Percentiles rank a stretch among this genome's conserved stretches.
Conservation (phyloP, 2,888 invertebrate species). For the Pegoplata infirma region DNA sequence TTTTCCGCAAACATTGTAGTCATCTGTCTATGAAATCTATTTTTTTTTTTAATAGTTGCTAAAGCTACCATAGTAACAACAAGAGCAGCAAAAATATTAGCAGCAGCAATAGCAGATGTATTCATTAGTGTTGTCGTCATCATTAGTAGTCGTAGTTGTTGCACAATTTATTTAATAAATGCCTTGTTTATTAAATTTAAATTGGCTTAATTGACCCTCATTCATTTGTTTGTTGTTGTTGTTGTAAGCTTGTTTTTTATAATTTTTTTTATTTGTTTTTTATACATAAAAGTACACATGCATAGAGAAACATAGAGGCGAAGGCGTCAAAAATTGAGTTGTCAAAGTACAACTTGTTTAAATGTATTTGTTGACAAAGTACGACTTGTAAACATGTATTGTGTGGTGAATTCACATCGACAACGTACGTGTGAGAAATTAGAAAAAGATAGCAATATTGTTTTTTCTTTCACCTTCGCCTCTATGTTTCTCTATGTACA, state of each 20-base stretch:
- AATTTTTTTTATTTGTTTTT: background rate
- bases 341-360: too few relatives aligned
- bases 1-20: background rate
- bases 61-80: background rate
- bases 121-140: background rate
- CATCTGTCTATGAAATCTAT: background rate
- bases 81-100: too few relatives aligned
- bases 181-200: constrained; percentile 78
- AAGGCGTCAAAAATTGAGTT: too few relatives aligned
- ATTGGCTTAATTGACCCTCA: constrained; percentile 79
- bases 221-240: constrained; percentile 63
- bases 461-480: too few relatives aligned
- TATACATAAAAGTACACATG: background rate
- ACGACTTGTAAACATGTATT: too few relatives aligned
- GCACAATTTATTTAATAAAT: constrained; percentile 75
- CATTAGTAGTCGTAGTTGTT: constrained; percentile 10
- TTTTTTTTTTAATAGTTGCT: background rate
- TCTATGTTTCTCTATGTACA: too few relatives aligned
- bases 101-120: background rate
- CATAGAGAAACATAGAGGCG: too few relatives aligned
- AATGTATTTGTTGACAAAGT: too few relatives aligned
- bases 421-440: too few relatives aligned
- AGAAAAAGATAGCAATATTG: too few relatives aligned
- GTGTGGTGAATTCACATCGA: too few relatives aligned
- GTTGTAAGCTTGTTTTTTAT: background rate